Conservation (phyloP, 2,113 vertebrate genomes). For the Ictalurus punctatus region DNA sequence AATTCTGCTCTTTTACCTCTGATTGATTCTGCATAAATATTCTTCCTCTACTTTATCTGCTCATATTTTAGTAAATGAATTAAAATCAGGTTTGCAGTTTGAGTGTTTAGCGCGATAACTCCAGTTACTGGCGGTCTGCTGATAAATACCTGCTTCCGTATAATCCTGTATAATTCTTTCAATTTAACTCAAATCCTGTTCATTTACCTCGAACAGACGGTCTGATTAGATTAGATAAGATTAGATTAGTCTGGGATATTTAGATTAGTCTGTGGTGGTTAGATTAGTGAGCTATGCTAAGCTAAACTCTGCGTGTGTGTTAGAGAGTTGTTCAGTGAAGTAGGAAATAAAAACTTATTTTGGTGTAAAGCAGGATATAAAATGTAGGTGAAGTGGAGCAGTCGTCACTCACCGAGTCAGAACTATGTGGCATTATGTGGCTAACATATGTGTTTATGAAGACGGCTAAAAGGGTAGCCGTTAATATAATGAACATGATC, state of each 20-base stretch:
- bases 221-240: no score
- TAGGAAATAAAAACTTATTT: neutral
- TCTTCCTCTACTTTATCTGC: neutral
- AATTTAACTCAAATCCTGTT: neutral
- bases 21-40: neutral
- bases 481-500: neutral
- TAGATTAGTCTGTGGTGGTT: no score
- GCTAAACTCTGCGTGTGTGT: neutral
- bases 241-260: no score
- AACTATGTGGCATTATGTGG: neutral
- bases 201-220: neutral
- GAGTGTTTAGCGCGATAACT: no score
- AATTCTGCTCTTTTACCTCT: neutral
- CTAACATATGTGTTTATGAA: neutral
- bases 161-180: neutral
- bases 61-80: neutral
- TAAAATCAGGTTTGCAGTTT: no score
- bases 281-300: neutral
- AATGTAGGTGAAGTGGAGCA: neutral
- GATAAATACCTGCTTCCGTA: no score
- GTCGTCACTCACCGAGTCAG: neutral
- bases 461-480: neutral
- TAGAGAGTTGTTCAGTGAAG: neutral
- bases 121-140: neutral
- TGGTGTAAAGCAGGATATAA: neutral